These are phyloP conservation scores for Iguana delicatissima DNA, from an alignment of 2,797 vertebrate genomes.

Conservation along the genomic window DNA sequence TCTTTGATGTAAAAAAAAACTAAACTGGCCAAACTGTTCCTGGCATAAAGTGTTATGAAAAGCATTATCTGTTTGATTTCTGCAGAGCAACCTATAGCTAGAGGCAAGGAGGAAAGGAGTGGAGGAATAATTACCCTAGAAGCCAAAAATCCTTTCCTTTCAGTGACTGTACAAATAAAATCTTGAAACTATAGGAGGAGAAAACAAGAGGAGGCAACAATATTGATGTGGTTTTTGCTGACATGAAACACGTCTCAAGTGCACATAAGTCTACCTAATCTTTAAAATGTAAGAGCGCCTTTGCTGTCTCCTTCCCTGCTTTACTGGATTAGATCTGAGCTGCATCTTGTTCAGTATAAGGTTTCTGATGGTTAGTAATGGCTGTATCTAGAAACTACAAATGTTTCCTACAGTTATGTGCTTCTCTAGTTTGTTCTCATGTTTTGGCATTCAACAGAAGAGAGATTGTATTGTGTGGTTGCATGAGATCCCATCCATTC, in stretches of 20 bases:
- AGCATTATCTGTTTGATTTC: background rate
- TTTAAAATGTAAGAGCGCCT: background rate
- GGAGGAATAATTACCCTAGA: background rate
- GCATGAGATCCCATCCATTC: background rate
- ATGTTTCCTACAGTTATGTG: background rate
- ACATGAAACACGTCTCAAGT: background rate
- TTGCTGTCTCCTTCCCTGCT: background rate
- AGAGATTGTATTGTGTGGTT: background rate
- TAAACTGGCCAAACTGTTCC: background rate
- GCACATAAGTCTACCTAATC: background rate
- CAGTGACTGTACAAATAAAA: background rate
- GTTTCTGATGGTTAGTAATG: background rate
- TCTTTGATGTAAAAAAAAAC: background rate
- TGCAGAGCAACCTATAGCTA: background rate
- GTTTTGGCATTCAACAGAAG: no score
- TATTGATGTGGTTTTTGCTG: background rate
- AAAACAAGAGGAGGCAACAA: background rate
- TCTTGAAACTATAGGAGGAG: background rate
- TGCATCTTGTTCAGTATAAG: background rate
- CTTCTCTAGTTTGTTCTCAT: background rate
- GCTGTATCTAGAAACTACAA: background rate
- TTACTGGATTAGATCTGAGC: no score
- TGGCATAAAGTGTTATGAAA: background rate
- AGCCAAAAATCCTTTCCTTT: background rate
- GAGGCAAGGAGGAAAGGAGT: background rate